Percentiles rank a stretch among this genome's conserved stretches.
Evolutionary conservation across 2,797 vertebrate genomes (phyloP).

Genomic region (Danio kyathit): DNA sequence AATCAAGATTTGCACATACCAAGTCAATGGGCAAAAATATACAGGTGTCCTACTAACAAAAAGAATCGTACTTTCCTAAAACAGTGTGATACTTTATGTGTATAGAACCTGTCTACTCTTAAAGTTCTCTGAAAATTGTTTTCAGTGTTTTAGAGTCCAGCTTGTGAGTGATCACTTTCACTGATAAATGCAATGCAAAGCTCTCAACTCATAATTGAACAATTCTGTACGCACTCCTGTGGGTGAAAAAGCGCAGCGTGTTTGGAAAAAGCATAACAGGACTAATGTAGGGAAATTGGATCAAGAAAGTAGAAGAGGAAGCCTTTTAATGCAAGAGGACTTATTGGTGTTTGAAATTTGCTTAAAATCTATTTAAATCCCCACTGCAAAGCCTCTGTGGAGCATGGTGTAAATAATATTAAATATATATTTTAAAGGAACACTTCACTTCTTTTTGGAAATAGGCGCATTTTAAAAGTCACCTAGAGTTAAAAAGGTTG

Average conservation of each 20-base stretch:
- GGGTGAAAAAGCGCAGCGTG: constrained; percentile 52
- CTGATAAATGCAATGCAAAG: constrained; percentile 73
- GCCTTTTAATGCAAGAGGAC: neutral
- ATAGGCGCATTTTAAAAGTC: too few species aligned
- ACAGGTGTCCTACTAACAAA: neutral
- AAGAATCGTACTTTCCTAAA: neutral
- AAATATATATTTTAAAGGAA: too few species aligned
- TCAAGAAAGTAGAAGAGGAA: neutral
- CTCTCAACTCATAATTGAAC: constrained; percentile 68
- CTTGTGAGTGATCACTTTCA: constrained; percentile 66
- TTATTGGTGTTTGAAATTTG: neutral
- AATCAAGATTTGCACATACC: neutral
- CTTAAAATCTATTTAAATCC: neutral
- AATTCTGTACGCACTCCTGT: constrained; percentile 50
- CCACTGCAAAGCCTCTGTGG: neutral
- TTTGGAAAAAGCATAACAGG: neutral
- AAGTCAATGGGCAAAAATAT: neutral
- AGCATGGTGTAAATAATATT: neutral
- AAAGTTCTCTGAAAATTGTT: neutral
- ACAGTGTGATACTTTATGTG: neutral
- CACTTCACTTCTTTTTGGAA: too few species aligned
- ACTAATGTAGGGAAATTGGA: neutral
- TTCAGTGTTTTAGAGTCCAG: constrained; percentile 25
- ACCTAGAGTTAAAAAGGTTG: too few species aligned
- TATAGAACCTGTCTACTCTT: neutral